Conservation (phyloP, 2,797 vertebrate species). For the Xiphophorus birchmanni region DNA sequence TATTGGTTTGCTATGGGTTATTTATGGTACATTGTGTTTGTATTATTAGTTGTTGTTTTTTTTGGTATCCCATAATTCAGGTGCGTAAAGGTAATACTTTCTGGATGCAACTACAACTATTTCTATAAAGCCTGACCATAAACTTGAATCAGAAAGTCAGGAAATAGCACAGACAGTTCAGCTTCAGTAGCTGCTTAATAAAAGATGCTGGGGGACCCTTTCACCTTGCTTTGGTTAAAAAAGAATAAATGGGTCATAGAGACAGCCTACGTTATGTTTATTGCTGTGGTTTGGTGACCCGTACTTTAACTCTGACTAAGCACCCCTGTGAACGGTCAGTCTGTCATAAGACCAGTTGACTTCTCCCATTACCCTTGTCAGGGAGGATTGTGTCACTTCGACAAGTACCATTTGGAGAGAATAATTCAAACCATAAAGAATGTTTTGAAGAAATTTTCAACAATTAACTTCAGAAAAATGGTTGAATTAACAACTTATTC, state of each 20-base stretch:
- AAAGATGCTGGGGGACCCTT: constrained; percentile 37
- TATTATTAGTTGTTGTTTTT: no score
- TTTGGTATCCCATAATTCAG: not conserved
- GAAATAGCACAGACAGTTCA: constrained; percentile 9
- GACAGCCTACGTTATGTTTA: constrained; percentile 1
- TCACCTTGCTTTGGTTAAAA: not conserved
- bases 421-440: not conserved
- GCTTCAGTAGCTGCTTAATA: constrained; percentile 18
- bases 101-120: not conserved
- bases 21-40: no score
- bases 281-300: constrained; percentile 1
- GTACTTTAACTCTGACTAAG: not conserved
- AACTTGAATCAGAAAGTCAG: not conserved
- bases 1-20: no score
- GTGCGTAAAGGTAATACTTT: not conserved
- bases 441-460: not conserved
- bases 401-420: not conserved
- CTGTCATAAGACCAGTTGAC: not conserved
- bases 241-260: not conserved
- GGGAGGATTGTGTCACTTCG: not conserved
- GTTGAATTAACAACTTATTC: not conserved
- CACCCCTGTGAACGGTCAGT: not conserved
- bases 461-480: not conserved
- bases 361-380: not conserved
- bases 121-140: not conserved